Base-by-base conservation (phyloP, 2,797 vertebrate genomes). In the Onychomys torridus region DNA sequence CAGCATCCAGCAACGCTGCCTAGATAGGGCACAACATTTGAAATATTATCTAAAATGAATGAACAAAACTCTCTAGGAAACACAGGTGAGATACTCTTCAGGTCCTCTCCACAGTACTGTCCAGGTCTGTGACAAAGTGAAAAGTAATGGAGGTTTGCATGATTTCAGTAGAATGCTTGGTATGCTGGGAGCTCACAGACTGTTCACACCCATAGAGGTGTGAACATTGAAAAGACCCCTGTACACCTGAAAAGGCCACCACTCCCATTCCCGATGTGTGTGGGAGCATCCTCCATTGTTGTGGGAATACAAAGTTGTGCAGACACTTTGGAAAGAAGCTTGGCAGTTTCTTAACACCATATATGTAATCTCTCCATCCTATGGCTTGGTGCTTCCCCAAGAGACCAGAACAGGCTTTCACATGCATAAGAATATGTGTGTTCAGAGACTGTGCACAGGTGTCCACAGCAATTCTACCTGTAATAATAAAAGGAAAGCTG, bases 181-280 rank as follows among this genome's bases (percentile, higher is more conserved):
- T 55, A 14, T 2, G 2, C 49, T 29, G 10, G 3, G 1, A 43
- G 46, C 57, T 88, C 37, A 76, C 32, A 29, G 46, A 73, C 6
- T 16, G 29, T 14, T 19, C 12, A 32, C 14, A 10, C 25, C 23
- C 17, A 11, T 23, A 4, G 59, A 65, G 10, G 46, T 34, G 5
- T 7, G 19, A 55, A 23, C 67, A 75, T 37, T 59, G 46, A 29
- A 85, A 67, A 85, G 49, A 71, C 17, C 21, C 17, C 29, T n/a
- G 11, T 34, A 40, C 1, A 19, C 17, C 23, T 17, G 13, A n/a
- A 59, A 57, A 37, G n/a, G 65, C 13, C 12, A 4, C 1, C 21
- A 2, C 5, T 3, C 34, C 0, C 2, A 11, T 10, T 4, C 46
- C 3, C 1, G 40, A 4, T 2, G 0, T 0, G 21, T 46, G 52